A percentile compares a stretch with the other conserved stretches of the same genome.
These are phyloP conservation scores for Bothrops jararaca DNA, from an alignment of 2,113 vertebrate genomes.

Conservation along the genomic window DNA sequence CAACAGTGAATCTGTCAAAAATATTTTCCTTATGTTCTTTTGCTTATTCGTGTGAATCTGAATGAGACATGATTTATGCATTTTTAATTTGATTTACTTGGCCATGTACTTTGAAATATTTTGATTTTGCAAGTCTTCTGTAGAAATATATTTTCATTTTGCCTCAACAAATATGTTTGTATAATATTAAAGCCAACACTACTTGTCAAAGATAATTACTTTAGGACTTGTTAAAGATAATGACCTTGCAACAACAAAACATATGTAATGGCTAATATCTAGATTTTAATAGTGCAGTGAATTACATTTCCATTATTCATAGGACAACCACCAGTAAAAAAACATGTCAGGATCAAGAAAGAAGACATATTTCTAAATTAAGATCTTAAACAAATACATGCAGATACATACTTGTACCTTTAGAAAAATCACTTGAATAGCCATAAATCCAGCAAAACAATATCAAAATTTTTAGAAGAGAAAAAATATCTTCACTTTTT, in stretches of 20 bases:
- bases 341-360: slow-evolving; percentile 1
- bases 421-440: not conserved
- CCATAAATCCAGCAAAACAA: not conserved
- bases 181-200: not conserved
- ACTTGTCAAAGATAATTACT: not conserved
- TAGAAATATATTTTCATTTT: not conserved
- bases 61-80: slow-evolving; percentile 1
- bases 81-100: not conserved
- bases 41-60: not conserved
- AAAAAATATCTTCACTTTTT: not conserved
- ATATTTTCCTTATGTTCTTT: not conserved
- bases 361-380: not conserved
- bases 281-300: not conserved
- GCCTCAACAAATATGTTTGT: not conserved
- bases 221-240: not conserved
- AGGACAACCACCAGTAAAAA: not conserved
- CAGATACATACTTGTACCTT: not conserved
- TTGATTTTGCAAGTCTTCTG: not conserved
- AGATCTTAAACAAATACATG: not conserved
- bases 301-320: not conserved
- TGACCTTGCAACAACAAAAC: not conserved
- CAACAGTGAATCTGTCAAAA: not conserved
- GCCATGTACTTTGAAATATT: slow-evolving; percentile 5
- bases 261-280: not conserved
- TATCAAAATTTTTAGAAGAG: not conserved